A percentile compares a stretch with the other conserved stretches of the same genome.
Conservation (phyloP, 64 coral and sea anemone genomes). For the Actinia tenebrosa region DNA sequence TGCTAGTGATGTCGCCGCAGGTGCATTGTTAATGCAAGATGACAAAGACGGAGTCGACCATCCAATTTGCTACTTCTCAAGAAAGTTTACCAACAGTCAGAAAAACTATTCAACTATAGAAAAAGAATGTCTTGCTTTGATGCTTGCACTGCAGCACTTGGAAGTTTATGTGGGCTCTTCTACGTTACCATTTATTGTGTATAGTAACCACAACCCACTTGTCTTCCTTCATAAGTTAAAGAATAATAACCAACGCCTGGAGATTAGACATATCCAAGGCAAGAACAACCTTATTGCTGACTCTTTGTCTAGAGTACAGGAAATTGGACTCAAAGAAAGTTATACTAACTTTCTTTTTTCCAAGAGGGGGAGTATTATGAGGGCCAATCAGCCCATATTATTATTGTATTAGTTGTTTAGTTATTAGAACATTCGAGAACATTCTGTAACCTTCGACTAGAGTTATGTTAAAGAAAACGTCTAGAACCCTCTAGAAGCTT, state of each 20-base stretch:
- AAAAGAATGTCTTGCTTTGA: constrained; percentile 20
- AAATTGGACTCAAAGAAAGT: no score
- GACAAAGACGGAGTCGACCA: not conserved
- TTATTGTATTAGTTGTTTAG: no score
- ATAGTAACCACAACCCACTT: constrained; percentile 19
- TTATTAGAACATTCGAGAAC: no score
- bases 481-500: no score
- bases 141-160: constrained; percentile 14
- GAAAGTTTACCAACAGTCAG: not conserved
- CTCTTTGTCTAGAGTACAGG: not conserved
- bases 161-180: not conserved
- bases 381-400: no score
- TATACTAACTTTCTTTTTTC: no score
- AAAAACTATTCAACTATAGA: constrained; percentile 33
- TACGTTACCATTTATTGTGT: not conserved
- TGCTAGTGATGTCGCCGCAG: not conserved
- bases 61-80: not conserved
- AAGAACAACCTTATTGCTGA: not conserved
- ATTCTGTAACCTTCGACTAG: no score
- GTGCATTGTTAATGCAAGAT: not conserved
- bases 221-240: not conserved
- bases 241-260: not conserved
- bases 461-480: no score
- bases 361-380: no score
- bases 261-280: not conserved